phyloP scores from a whole-genome alignment of 2,888 invertebrate genomes.

The Euspilapteryx auroguttella region DNA sequence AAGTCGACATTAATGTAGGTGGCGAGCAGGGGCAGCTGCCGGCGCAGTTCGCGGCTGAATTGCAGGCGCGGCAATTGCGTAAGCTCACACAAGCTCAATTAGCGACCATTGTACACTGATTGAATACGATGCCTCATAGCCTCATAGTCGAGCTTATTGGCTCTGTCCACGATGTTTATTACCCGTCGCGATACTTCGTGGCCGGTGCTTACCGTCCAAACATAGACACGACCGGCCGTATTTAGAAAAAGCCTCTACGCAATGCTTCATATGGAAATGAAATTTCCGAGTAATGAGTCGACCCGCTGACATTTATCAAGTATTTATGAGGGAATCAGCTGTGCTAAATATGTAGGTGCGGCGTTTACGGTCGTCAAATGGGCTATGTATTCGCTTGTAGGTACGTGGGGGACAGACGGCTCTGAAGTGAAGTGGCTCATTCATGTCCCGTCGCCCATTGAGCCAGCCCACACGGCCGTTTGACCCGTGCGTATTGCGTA shows the following conservation, averaged over 20 bases:
- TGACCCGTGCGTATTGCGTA: conserved; percentile 9
- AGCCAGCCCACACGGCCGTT: conserved; percentile 18
- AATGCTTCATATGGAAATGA: conserved; percentile 1
- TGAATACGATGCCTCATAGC: conserved; percentile 15
- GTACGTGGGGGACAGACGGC: conserved; percentile 2
- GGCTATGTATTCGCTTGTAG: conserved; percentile 18
- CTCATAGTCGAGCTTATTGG: conserved; percentile 13
- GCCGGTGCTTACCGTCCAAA: too few species aligned
- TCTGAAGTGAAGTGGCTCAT: conserved; percentile 18
- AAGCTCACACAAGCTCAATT: conserved; percentile 17
- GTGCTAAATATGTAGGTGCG: conserved; percentile 1
- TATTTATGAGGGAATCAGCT: neutral
- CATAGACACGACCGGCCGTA: neutral
- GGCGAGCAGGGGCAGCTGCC: neutral
- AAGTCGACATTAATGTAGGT: neutral
- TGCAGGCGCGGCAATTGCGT: too few species aligned
- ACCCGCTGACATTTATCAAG: neutral
- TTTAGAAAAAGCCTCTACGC: conserved; percentile 1
- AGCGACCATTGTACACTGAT: conserved; percentile 18
- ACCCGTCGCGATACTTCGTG: conserved; percentile 1
- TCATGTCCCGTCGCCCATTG: conserved; percentile 18
- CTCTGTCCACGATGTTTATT: conserved; percentile 4
- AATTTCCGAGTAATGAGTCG: conserved; percentile 2
- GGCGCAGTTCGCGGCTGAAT: too few species aligned
- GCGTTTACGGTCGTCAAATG: conserved; percentile 13